Evolutionary conservation across 2,113 vertebrate genomes (phyloP), one percentile per base, ranked within the genome.

Genomic region (Epinephelus lanceolatus): DNA sequence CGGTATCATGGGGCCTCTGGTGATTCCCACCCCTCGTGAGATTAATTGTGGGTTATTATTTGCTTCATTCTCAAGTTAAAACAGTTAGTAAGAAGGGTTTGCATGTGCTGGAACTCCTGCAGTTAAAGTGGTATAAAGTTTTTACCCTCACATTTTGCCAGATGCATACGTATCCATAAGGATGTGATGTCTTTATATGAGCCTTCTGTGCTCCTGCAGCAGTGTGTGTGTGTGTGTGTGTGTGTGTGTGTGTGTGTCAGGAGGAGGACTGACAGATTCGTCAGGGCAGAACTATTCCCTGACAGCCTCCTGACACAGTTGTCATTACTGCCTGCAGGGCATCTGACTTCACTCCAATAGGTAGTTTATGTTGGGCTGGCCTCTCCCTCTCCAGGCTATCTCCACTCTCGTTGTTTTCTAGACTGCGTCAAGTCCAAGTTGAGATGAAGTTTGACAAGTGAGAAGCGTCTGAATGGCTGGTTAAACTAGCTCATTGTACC

Each of bases 271-370:
- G 42, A 45, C 42, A 45, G 11, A 12, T 45, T 45, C 0, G 85
- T 70, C 70, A 72, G 37, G 59, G 60, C 55, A 27, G 61, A n/a
- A 10, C 70, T 65, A 69, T 81, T 55, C 75, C 25, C 42, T 45
- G 37, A 37, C 42, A 87, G 59, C 89, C 70, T 92, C 81, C 81
- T 90, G 78, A 85, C 70, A 52, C 89, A 66, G 76, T 71, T 76
- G 87, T 91, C 89, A 90, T 87, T 70, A 17, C 76, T 87, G 84
- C 86, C 87, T 81, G 72, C 63, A 42, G 72, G 88, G 76, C 71
- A 42, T 88, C 60, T 77, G 88, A 59, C 72, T 63, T 23, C 5
- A 57, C 33, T 21, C 78, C 57, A 84, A 11, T 61, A 75, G 42
- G 45, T 76, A 69, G 86, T 86, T 86, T 73, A 86, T 82, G 59